Base-by-base conservation (phyloP, 2,797 vertebrate genomes). In the Stomatorhinus walkeri region DNA sequence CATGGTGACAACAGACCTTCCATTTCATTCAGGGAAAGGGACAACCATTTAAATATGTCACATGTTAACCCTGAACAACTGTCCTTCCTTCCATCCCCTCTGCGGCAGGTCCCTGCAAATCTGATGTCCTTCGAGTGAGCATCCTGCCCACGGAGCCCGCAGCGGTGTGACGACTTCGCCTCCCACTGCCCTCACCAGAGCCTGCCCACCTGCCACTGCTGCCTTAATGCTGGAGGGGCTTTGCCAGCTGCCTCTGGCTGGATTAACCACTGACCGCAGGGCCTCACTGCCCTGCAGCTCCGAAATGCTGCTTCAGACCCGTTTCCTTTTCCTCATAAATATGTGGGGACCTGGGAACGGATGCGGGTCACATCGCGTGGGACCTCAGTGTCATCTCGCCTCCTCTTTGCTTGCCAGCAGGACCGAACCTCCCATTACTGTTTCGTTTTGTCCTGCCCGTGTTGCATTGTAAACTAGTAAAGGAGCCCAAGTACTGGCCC, bases 91-190 rank as follows among this genome's bases (percentile, higher is more conserved):
- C 48, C 83, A 49, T 28, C 48, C 48, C 24, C 32, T 79, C 43
- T 85, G 59, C 89, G 92, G 46, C 93, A 99, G 98, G 98, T 98
- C 93, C 98, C 98, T 93, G 95, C 98, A 92, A 99, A 99, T 95
- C 96, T 99, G 95, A 99, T 99, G 98, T 99, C 98, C 88, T 99
- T 99, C 90, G 98, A 99, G 93, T 99, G 95, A 96, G 56, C 5
- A 68, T 51, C 43, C 48, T 49, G 89, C 90, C 88, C 88, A 36
- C 43, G 4, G 32, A 46, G n/a, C 59, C n/a, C 56, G 7, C 56
- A 54, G 59, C 56, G 68, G 56, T 48, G 90, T 72, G 32, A 72
- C 88, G 92, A 94, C 90, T 92, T 93, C 91, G 91, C 92, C 93
- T 93, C 94, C 91, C 94, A 96, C 96, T 96, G 96, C 95, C 95